These are phyloP conservation scores for Urophycis tenuis DNA, from an alignment of 2,797 vertebrate genomes.

Conservation along the genomic window DNA sequence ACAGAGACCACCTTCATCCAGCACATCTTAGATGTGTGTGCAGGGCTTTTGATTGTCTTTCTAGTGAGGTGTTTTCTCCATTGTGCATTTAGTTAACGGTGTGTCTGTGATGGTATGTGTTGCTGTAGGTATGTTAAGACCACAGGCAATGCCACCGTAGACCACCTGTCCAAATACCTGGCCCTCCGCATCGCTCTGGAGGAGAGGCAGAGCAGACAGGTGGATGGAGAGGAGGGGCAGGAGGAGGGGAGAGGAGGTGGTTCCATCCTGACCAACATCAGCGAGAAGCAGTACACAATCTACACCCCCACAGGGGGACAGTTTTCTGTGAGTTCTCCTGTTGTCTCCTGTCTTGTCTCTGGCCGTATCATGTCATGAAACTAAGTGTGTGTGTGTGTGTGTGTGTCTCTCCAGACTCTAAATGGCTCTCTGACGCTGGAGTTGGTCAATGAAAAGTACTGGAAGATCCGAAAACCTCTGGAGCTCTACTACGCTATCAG, in stretches of 20 bases:
- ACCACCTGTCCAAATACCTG: slow-evolving; percentile 88
- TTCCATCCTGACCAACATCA: slow-evolving; percentile 70
- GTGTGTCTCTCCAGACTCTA: slow-evolving; percentile 68
- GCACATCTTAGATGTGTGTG: no score
- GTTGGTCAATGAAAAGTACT: slow-evolving; percentile 88
- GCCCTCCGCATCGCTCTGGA: slow-evolving; percentile 85
- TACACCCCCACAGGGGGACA: slow-evolving; percentile 82
- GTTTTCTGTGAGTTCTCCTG: slow-evolving; percentile 73
- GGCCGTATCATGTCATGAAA: background rate
- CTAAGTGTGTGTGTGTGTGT: background rate
- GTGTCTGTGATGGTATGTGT: background rate
- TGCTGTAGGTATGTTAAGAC: slow-evolving; percentile 82
- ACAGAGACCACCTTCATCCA: no score
- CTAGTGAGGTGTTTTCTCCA: no score
- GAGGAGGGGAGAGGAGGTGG: slow-evolving; percentile 42
- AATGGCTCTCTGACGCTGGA: slow-evolving; percentile 88
- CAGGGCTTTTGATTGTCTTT: no score
- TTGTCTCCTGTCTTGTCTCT: background rate
- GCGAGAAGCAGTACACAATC: slow-evolving; percentile 91
- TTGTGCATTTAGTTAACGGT: no score
- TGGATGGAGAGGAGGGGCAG: slow-evolving; percentile 37
- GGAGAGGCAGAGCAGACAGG: slow-evolving; percentile 57
- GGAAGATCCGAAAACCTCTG: slow-evolving; percentile 83
- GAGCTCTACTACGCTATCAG: slow-evolving; percentile 89
- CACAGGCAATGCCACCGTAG: slow-evolving; percentile 85